phyloP scores from a whole-genome alignment of 2,113 vertebrate genomes.

The Calidris pugnax region DNA sequence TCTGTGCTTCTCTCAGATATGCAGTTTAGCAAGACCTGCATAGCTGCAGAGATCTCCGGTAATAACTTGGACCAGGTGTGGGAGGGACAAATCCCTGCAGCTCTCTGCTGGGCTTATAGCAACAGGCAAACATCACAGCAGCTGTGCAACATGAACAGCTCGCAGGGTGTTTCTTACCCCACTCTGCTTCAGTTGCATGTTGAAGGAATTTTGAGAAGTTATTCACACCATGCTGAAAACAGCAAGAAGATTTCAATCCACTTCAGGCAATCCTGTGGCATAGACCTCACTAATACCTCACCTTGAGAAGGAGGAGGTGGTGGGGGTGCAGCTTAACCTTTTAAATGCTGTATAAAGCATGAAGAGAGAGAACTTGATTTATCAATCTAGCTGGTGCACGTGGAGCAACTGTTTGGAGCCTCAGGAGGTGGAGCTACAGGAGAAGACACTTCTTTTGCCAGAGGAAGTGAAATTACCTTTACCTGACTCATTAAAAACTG shows the following conservation, averaged over 20 bases:
- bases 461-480: background rate
- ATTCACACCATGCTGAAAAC: background rate
- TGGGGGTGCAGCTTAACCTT: background rate
- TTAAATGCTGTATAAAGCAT: accelerated
- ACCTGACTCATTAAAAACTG: background rate
- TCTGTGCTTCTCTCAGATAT: background rate
- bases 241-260: background rate
- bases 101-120: background rate
- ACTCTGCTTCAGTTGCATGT: background rate
- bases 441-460: background rate
- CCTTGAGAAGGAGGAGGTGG: background rate
- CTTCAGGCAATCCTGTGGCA: background rate
- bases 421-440: background rate
- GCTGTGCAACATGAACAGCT: background rate
- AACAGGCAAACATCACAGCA: background rate
- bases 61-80: background rate
- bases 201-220: background rate
- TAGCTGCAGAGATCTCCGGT: background rate
- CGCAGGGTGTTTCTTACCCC: background rate
- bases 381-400: background rate
- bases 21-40: background rate
- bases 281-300: background rate
- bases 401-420: background rate
- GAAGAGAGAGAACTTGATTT: background rate
- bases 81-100: background rate